Conservation (phyloP, 2,797 vertebrate genomes). For the Neosilurus hyrtlii region DNA sequence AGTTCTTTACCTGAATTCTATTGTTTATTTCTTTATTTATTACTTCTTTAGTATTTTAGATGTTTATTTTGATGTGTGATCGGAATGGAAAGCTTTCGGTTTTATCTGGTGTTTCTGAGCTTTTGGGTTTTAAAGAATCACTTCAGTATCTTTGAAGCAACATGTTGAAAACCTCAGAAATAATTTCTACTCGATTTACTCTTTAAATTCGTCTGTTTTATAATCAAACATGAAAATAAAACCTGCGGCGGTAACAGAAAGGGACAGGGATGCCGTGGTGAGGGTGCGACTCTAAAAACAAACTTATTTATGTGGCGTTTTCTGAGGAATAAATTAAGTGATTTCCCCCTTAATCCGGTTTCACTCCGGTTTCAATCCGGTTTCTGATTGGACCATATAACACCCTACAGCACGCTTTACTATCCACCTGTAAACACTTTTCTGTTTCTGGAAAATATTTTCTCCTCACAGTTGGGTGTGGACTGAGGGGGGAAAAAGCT, state of each 20-base stretch:
- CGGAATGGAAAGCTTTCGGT: background rate
- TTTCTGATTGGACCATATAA: constrained; percentile 22
- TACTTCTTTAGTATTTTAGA: too few relatives aligned
- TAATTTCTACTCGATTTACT: background rate
- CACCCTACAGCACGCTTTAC: constrained; percentile 12
- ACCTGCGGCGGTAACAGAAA: background rate
- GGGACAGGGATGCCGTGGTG: background rate
- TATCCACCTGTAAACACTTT: background rate
- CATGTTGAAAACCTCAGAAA: constrained; percentile 6
- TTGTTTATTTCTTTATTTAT: background rate
- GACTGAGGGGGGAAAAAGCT: constrained; percentile 55
- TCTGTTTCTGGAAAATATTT: constrained; percentile 60
- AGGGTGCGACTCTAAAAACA: background rate
- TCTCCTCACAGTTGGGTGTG: constrained; percentile 72
- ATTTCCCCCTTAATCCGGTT: background rate
- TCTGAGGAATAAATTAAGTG: background rate
- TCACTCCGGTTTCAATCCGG: background rate
- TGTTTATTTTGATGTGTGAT: background rate
- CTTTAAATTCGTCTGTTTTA: background rate
- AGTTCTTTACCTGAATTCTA: background rate
- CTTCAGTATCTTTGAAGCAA: constrained; percentile 23
- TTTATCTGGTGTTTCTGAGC: background rate
- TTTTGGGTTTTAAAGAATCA: background rate
- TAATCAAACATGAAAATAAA: background rate
- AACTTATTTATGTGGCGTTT: too few relatives aligned